phyloP scores from a whole-genome alignment of 2,888 invertebrate genomes.

The Magallana nippona region DNA sequence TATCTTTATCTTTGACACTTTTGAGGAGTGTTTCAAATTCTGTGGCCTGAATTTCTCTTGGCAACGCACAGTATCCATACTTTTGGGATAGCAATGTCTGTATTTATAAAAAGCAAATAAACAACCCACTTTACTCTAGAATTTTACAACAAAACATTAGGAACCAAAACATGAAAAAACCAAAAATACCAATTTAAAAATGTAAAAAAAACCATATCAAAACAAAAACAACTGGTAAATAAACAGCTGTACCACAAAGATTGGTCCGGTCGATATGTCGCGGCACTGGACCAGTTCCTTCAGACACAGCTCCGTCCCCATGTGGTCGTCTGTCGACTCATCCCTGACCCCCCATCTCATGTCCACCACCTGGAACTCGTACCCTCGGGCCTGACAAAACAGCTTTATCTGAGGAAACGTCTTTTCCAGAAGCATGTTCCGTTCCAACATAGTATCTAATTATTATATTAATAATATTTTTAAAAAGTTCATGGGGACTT shows the following conservation, averaged over 20 bases:
- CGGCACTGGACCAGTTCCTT: slow-evolving; percentile 70
- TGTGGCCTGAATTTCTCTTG: slow-evolving; percentile 58
- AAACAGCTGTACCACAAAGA: slow-evolving; percentile 70
- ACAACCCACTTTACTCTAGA: too few species aligned
- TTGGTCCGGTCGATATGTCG: slow-evolving; percentile 74
- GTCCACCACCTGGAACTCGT: slow-evolving; percentile 75
- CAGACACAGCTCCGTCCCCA: slow-evolving; percentile 72
- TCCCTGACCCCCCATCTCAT: slow-evolving; percentile 77
- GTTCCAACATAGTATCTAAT: slow-evolving; percentile 71
- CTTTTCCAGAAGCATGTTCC: slow-evolving; percentile 71
- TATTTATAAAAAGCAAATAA: slow-evolving; percentile 5
- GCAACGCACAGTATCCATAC: slow-evolving; percentile 71
- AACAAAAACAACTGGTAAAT: too few species aligned
- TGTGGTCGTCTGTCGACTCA: slow-evolving; percentile 74
- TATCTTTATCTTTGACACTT: slow-evolving; percentile 40
- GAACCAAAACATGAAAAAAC: too few species aligned
- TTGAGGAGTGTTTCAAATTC: slow-evolving; percentile 62
- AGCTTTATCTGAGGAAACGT: slow-evolving; percentile 71
- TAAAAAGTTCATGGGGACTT: too few species aligned
- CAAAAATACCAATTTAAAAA: too few species aligned
- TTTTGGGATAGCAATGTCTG: slow-evolving; percentile 73
- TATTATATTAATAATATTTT: neutral
- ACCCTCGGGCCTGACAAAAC: slow-evolving; percentile 71
- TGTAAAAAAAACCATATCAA: too few species aligned
- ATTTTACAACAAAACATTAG: too few species aligned